Percentiles rank a stretch among this genome's conserved stretches.
phyloP scores from a whole-genome alignment of 2,797 vertebrate species.

The Petrocephalus schoutedeni region DNA sequence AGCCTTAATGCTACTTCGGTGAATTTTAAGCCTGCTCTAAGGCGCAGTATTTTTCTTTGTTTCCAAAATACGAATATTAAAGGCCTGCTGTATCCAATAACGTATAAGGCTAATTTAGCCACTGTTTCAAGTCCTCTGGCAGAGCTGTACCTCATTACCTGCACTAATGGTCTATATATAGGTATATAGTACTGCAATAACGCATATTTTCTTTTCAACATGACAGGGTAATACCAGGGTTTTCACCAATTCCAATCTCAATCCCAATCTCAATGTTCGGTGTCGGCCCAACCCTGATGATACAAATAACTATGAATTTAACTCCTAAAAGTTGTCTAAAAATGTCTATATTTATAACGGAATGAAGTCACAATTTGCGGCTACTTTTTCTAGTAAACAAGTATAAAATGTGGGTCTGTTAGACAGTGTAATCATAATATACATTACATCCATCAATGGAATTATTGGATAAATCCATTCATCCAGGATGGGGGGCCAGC shows the following conservation, averaged over 20 bases:
- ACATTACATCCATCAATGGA: background rate
- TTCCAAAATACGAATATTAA: background rate
- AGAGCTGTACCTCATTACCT: background rate
- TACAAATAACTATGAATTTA: no score
- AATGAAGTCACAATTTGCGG: background rate
- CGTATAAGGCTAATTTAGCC: background rate
- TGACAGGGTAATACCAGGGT: background rate
- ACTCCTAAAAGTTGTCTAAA: background rate
- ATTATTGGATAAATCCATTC: background rate
- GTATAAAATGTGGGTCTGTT: background rate
- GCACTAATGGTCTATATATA: background rate
- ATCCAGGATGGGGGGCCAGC: no score
- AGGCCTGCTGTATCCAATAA: background rate
- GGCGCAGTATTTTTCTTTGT: background rate
- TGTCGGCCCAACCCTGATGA: no score
- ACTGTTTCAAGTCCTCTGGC: background rate
- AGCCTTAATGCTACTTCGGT: background rate
- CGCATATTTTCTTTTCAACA: background rate
- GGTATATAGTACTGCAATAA: background rate
- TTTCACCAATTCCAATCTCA: background rate
- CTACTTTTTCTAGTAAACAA: background rate
- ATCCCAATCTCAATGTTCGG: background rate
- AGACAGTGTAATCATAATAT: background rate
- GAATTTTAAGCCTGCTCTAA: background rate
- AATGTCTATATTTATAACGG: background rate